Conservation (phyloP, 92 coral and sea anemone species). For the Siderastrea radians region DNA sequence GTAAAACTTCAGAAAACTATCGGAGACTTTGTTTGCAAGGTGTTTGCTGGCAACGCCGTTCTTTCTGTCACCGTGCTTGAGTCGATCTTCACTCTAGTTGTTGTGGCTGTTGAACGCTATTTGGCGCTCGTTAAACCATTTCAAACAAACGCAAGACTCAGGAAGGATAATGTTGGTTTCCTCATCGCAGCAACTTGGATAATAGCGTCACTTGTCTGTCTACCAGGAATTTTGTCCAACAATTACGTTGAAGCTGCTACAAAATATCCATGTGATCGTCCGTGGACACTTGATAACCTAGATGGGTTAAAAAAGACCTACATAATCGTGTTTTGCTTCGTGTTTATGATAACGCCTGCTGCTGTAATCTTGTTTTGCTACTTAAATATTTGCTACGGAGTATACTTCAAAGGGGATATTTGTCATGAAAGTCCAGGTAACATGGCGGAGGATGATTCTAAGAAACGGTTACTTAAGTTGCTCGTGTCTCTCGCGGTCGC, state of each 20-base stretch:
- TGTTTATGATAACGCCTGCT: conserved; percentile 26
- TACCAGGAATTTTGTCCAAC: conserved; percentile 28
- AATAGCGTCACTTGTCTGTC: conserved; percentile 3
- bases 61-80: conserved; percentile 37
- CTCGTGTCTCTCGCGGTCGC: not conserved
- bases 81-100: conserved; percentile 17
- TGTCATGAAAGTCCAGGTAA: not conserved
- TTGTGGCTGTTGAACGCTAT: not conserved
- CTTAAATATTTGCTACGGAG: conserved; percentile 27
- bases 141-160: too few relatives aligned
- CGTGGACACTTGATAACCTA: conserved; percentile 36
- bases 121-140: too few relatives aligned
- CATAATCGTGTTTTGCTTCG: conserved; percentile 15
- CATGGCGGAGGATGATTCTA: not conserved
- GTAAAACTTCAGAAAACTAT: too few relatives aligned
- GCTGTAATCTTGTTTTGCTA: not conserved
- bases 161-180: too few relatives aligned
- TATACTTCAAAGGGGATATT: conserved; percentile 30
- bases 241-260: not conserved
- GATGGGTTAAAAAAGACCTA: conserved; percentile 7
- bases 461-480: not conserved
- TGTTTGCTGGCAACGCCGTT: conserved; percentile 50
- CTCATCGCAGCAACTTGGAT: not conserved
- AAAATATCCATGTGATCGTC: conserved; percentile 22
- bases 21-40: too few relatives aligned